Conservation (phyloP, 2,797 vertebrate species). For the Pseudochaenichthys georgianus region DNA sequence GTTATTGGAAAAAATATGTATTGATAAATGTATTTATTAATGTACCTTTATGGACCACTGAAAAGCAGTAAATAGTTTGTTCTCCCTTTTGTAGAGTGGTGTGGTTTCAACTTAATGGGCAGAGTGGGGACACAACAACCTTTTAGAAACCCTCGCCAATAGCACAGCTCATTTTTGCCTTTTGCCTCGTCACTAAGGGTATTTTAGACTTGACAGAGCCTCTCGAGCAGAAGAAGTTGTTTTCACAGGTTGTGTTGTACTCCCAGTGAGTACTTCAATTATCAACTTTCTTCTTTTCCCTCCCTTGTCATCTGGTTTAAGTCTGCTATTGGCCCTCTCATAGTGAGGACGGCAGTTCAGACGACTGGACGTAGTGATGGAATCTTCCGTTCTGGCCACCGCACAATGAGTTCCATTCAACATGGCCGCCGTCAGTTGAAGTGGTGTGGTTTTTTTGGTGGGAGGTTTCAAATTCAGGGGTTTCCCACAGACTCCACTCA, state of each 20-base stretch:
- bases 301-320: conserved; percentile 33
- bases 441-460: conserved; percentile 63
- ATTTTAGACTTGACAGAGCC: neutral
- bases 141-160: neutral
- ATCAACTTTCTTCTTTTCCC: neutral
- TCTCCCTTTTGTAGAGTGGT: too few species aligned
- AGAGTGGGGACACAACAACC: neutral
- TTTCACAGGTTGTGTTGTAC: neutral
- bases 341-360: conserved; percentile 27
- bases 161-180: neutral
- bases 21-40: neutral
- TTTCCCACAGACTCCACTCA: conserved; percentile 81
- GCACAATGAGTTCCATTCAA: conserved; percentile 80
- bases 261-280: conserved; percentile 4
- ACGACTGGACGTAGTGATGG: conserved; percentile 55
- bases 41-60: neutral
- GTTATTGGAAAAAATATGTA: neutral
- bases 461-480: conserved; percentile 68
- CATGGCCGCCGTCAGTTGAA: conserved; percentile 62
- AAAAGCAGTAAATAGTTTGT: neutral
- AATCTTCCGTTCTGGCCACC: conserved; percentile 72
- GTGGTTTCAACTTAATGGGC: neutral
- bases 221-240: neutral
- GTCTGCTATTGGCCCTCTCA: conserved; percentile 45
- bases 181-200: neutral